Percentiles rank a stretch among this genome's conserved stretches.
These are phyloP conservation scores for Lasioglossum malachurum DNA, from an alignment of 2,888 invertebrate species.

Conservation along the genomic window DNA sequence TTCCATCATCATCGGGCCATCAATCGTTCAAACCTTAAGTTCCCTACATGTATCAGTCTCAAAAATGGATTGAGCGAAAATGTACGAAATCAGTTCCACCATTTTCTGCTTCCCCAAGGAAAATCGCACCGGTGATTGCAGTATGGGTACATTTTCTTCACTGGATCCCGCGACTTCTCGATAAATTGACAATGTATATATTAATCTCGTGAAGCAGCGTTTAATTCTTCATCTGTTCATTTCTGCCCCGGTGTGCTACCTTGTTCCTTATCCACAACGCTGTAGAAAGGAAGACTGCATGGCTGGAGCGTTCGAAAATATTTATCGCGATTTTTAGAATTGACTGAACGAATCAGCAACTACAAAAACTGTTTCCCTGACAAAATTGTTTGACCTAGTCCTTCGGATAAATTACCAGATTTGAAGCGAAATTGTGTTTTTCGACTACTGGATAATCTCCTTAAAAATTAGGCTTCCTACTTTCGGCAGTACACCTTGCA, in stretches of 20 bases:
- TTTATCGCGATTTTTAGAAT: background rate
- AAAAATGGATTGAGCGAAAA: conserved; percentile 64
- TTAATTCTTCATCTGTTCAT: background rate
- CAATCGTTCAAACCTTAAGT: conserved; percentile 46
- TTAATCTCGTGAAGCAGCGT: conserved; percentile 22
- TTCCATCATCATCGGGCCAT: conserved; percentile 15
- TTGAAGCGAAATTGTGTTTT: no score
- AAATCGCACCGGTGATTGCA: conserved; percentile 34
- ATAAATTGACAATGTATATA: conserved; percentile 24
- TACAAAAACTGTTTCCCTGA: background rate
- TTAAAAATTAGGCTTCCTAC: background rate
- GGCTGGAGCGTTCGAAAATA: background rate
- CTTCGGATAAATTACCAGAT: no score
- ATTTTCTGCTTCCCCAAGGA: conserved; percentile 2
- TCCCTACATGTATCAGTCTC: conserved; percentile 67
- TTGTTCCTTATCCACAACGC: background rate
- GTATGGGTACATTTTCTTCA: background rate
- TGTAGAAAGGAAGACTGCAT: background rate
- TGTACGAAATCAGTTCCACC: conserved; percentile 28
- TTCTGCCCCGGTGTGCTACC: background rate
- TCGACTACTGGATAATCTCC: background rate
- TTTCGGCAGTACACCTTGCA: background rate
- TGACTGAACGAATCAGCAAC: background rate
- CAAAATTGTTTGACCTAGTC: background rate
- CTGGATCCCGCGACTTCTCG: background rate